Conservation (phyloP, 1,140 invertebrate genomes). For the Drosophila repleta region DNA sequence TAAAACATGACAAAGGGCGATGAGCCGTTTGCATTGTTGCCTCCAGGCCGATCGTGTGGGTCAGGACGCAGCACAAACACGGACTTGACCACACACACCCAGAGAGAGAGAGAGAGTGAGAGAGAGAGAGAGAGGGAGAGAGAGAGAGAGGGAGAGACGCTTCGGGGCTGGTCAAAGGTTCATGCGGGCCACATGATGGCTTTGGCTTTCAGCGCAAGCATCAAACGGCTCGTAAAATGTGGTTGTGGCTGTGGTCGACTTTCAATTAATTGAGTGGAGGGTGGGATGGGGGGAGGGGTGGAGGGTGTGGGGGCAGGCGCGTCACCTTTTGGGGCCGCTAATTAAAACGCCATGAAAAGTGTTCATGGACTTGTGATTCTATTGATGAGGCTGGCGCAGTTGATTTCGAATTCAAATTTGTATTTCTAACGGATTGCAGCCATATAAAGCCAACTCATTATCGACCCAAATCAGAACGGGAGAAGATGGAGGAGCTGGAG, state of each 20-base stretch:
- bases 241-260: conserved; percentile 22
- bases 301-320: conserved; percentile 13
- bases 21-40: conserved; percentile 23
- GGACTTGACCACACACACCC: conserved; percentile 17
- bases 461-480: conserved; percentile 6
- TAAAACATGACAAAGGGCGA: conserved; percentile 43
- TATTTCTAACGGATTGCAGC: conserved; percentile 4
- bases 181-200: conserved; percentile 41
- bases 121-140: too few relatives aligned
- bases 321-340: conserved; percentile 54
- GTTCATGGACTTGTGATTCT: conserved; percentile 11
- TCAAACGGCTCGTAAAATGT: conserved; percentile 57
- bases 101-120: neutral
- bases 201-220: conserved; percentile 51
- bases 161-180: conserved; percentile 15
- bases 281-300: too few relatives aligned
- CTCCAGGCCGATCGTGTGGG: conserved; percentile 18
- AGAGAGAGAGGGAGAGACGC: neutral
- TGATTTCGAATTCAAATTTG: neutral
- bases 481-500: neutral
- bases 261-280: conserved; percentile 67
- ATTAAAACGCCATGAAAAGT: conserved; percentile 68
- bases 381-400: neutral
- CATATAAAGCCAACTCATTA: conserved; percentile 28
- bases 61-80: conserved; percentile 9